Conservation (phyloP, 2,797 vertebrate species). For the Hozukius guyotensis region DNA sequence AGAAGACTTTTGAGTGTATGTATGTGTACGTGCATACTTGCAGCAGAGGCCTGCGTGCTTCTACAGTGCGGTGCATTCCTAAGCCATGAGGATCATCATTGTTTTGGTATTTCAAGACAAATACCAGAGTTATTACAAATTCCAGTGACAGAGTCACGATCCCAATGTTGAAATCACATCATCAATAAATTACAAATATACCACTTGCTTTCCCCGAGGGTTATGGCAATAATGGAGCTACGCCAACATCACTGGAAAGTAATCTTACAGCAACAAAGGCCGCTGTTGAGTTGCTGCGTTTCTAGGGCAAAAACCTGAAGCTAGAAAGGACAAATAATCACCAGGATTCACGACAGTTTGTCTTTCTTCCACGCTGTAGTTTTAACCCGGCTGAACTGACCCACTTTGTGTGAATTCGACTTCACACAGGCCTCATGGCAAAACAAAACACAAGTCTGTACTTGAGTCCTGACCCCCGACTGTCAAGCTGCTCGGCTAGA, state of each 20-base stretch:
- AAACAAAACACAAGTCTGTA: conserved; percentile 54
- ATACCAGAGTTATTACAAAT: conserved; percentile 72
- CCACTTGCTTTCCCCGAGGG: conserved; percentile 30
- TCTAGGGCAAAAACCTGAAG: conserved; percentile 13
- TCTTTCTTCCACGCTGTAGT: conserved; percentile 40
- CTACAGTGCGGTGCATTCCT: conserved; percentile 33
- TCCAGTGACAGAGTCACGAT: conserved; percentile 48
- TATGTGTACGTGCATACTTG: neutral
- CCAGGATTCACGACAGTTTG: conserved; percentile 15
- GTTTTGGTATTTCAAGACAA: conserved; percentile 66
- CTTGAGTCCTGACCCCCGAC: conserved; percentile 42
- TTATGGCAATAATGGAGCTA: conserved; percentile 47
- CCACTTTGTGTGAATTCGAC: conserved; percentile 41
- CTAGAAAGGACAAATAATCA: conserved; percentile 63
- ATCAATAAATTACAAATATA: conserved; percentile 51
- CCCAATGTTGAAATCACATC: conserved; percentile 29
- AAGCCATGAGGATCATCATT: conserved; percentile 45
- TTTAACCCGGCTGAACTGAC: conserved; percentile 66
- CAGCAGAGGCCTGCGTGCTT: neutral
- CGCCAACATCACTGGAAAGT: conserved; percentile 41
- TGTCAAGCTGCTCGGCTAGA: conserved; percentile 17
- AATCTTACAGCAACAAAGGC: conserved; percentile 52
- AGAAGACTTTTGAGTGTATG: neutral
- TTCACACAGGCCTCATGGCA: conserved; percentile 35
- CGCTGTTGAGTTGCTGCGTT: conserved; percentile 2